Evolutionary conservation across 2,797 vertebrate species (phyloP), one percentile per base, ranked within the genome.

Genomic region (Chrosomus eos): DNA sequence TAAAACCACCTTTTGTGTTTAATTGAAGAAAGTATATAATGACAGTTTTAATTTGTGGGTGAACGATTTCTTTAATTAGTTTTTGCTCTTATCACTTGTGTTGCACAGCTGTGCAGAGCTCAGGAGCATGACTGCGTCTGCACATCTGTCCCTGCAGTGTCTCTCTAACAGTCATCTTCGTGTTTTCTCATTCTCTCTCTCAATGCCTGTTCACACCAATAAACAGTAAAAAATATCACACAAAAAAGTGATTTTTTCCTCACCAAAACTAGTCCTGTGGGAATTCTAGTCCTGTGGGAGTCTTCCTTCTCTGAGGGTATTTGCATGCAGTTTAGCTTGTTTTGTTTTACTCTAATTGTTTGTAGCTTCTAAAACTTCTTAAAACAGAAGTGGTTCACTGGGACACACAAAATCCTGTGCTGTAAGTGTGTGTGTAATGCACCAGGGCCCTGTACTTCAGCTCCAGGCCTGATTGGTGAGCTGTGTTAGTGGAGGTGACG

Each of bases 401-500:
- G 53, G 36, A 28, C 9, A 11, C 23, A 10, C 38, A 1, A 43
- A 73, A 73, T 48, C 38, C 19, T 43, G n/a, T 60, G n/a, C 36
- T 40, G 26, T 60, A 33, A 60, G 45, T 16, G 45, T 5, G 43
- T 14, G 43, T 48, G 45, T 71, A 73, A 81, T 81, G 72, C 75
- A 31, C 48, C 64, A 70, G 70, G 85, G 80, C 40, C 38, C 33
- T 79, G 51, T 64, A 64, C 66, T 31, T 87, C 64, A 77, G 80
- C 77, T 67, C 36, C 26, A 58, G 66, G 23, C 1, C 8, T 79
- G 80, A 73, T 79, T 72, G 81, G 60, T 80, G 48, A 85, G 73
- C 45, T 72, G 45, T 67, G 53, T 85, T 81, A 85, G 68, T 74
- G 48, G 72, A 67, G 40, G 75, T 85, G 73, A 82, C 28, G 40